Conservation (phyloP, 1,140 invertebrate genomes). For the Subanguina moxae region DNA sequence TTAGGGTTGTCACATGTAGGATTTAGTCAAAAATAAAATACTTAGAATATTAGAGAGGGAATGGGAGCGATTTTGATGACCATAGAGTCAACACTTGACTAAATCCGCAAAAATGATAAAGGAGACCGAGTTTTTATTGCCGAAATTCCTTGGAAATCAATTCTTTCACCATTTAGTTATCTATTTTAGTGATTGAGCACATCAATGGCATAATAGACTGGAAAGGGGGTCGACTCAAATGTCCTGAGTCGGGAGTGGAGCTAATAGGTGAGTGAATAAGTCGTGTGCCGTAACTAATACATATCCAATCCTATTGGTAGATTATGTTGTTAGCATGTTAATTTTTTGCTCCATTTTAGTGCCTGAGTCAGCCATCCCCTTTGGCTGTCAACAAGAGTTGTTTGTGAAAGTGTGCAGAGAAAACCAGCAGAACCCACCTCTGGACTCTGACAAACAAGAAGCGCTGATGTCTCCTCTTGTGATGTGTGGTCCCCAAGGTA, state of each 20-base stretch:
- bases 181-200: constrained; percentile 60
- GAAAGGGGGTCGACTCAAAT: constrained; percentile 76
- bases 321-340: no score
- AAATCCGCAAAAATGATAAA: no score
- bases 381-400: constrained; percentile 78
- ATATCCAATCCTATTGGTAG: no score
- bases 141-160: no score
- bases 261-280: constrained; percentile 63
- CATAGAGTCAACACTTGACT: no score
- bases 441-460: constrained; percentile 79
- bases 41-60: no score
- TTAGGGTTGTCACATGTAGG: no score
- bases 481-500: constrained; percentile 87
- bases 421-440: constrained; percentile 73
- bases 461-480: constrained; percentile 83
- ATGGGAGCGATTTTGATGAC: no score
- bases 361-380: constrained; percentile 77
- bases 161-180: no score
- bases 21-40: constrained; percentile 12
- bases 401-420: constrained; percentile 80
- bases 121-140: no score
- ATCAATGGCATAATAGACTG: constrained; percentile 72
- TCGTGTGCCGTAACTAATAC: no score
- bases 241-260: constrained; percentile 80
- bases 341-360: constrained; percentile 64